Conservation (phyloP, 2,113 vertebrate species). For the Trochalopteron elliotii region DNA sequence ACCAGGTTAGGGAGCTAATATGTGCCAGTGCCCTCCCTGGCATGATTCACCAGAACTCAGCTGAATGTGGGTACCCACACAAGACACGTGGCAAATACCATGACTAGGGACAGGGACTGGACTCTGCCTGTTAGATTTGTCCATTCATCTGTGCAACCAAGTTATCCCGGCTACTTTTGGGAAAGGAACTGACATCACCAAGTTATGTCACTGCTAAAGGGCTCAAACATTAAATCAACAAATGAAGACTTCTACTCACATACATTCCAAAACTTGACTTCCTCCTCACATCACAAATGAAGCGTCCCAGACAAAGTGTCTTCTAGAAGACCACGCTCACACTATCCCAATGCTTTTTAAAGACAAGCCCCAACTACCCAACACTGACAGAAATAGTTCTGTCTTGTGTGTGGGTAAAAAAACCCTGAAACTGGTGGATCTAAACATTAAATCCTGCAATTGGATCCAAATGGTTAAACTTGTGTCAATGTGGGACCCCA, state of each 20-base stretch:
- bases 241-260: neutral
- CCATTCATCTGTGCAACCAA: neutral
- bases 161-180: neutral
- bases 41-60: accelerated
- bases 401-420: neutral
- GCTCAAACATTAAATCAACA: neutral
- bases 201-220: neutral
- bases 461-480: neutral
- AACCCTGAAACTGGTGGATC: neutral
- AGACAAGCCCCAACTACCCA: neutral
- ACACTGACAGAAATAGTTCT: neutral
- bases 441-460: accelerated
- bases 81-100: neutral
- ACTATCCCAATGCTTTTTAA: neutral
- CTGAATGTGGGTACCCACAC: neutral
- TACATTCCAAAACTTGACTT: neutral
- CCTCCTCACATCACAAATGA: neutral
- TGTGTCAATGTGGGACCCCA: neutral
- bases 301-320: neutral
- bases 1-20: neutral
- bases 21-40: neutral
- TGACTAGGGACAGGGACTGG: accelerated
- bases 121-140: neutral
- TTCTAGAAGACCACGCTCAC: neutral
- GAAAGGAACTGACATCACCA: neutral